Conservation (phyloP, 1,140 invertebrate species). For the Zaprionus ghesquierei region DNA sequence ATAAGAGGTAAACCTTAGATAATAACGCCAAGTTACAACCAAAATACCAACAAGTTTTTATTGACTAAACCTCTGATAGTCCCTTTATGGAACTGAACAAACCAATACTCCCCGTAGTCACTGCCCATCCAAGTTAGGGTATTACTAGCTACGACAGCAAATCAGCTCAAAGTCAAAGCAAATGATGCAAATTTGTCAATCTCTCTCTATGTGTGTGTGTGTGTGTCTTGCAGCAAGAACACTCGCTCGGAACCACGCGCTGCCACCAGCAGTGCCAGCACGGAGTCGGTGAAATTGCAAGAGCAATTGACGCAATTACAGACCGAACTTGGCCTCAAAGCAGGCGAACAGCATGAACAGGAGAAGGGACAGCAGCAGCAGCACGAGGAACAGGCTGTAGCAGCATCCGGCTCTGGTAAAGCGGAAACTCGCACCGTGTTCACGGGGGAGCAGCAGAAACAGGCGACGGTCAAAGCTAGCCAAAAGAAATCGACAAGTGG, state of each 20-base stretch:
- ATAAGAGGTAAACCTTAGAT: too few relatives aligned
- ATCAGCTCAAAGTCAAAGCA: conserved; percentile 39
- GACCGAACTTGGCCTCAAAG: conserved; percentile 70
- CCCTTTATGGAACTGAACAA: not conserved
- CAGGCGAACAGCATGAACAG: conserved; percentile 51
- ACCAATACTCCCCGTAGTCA: not conserved
- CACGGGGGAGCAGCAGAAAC: conserved; percentile 30
- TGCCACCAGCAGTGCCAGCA: conserved; percentile 26
- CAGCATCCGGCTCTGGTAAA: conserved; percentile 39
- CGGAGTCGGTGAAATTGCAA: conserved; percentile 63
- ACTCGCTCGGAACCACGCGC: conserved; percentile 74
- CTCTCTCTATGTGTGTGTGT: too few relatives aligned
- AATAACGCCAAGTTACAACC: too few relatives aligned
- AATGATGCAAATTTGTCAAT: conserved; percentile 54
- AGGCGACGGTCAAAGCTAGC: conserved; percentile 45
- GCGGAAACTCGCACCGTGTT: conserved; percentile 76
- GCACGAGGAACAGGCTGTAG: conserved; percentile 18
- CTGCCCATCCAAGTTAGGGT: not conserved
- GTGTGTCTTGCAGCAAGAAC: conserved; percentile 68
- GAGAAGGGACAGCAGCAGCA: conserved; percentile 26
- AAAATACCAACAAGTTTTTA: too few relatives aligned
- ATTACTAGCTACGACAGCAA: not conserved
- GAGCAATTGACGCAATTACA: conserved; percentile 78
- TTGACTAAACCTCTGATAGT: too few relatives aligned
- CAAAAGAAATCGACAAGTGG: conserved; percentile 70